These are phyloP conservation scores for Tragelaphus buxtoni DNA, from an alignment of 2,113 vertebrate genomes.

Conservation along the genomic window DNA sequence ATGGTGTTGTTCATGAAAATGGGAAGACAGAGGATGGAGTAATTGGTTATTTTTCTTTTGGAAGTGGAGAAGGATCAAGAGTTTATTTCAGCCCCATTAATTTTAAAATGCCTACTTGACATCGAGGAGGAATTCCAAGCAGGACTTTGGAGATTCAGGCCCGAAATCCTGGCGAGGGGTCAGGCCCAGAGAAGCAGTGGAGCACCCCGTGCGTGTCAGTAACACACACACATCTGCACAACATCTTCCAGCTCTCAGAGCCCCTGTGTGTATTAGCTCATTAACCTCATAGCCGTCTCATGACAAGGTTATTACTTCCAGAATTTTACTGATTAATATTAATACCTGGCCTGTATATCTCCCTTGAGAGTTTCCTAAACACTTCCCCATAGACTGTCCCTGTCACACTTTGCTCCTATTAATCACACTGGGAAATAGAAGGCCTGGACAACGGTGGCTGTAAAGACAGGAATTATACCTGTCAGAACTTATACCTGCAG, in stretches of 20 bases:
- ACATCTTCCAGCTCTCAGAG: neutral
- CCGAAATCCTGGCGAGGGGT: neutral
- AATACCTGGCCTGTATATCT: neutral
- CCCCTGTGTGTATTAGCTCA: neutral
- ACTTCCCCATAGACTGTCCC: neutral
- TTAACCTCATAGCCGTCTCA: neutral
- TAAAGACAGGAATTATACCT: neutral
- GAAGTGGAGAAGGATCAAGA: neutral
- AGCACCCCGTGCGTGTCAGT: accelerated
- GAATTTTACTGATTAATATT: neutral
- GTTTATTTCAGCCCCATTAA: neutral
- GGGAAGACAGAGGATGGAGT: accelerated
- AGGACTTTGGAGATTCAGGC: neutral
- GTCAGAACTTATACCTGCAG: accelerated
- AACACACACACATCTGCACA: accelerated
- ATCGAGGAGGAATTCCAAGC: neutral
- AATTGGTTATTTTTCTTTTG: neutral
- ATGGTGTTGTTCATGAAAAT: neutral
- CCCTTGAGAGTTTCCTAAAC: neutral
- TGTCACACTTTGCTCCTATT: neutral
- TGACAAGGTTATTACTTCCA: neutral
- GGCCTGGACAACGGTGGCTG: accelerated
- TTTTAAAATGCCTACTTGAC: neutral
- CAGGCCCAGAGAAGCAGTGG: neutral
- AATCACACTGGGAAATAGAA: neutral